These are phyloP conservation scores for Eurypyga helias DNA, from an alignment of 2,113 vertebrate genomes.

Conservation along the genomic window DNA sequence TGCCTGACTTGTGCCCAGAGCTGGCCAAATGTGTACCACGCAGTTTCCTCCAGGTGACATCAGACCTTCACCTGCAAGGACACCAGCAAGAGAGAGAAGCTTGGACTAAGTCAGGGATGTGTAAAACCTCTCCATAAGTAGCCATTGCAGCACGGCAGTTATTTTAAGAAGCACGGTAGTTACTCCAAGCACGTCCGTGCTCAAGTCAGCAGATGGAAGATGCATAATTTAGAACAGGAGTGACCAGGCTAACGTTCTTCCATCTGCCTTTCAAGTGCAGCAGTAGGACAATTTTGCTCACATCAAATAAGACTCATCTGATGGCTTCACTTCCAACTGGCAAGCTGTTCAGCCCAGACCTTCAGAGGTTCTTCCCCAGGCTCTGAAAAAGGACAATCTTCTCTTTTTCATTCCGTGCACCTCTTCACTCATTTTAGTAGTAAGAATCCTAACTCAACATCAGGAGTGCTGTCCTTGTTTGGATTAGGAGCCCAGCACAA, in stretches of 20 bases:
- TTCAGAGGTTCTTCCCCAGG: not conserved
- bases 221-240: slow-evolving; percentile 46
- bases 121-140: not conserved
- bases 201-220: slow-evolving; percentile 50
- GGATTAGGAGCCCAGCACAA: not conserved
- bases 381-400: not conserved
- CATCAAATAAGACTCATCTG: not conserved
- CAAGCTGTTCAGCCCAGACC: not conserved
- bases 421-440: not conserved
- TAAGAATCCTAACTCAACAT: not conserved
- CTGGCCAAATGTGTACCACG: not conserved
- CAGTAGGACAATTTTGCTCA: not conserved
- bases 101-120: not conserved
- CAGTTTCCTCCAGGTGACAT: not conserved
- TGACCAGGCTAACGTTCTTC: slow-evolving; percentile 28
- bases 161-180: not conserved
- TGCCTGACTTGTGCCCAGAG: not conserved
- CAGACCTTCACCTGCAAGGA: not conserved
- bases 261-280: not conserved
- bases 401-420: not conserved
- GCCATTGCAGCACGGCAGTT: not conserved
- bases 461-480: not conserved
- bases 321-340: not conserved
- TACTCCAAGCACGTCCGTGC: not conserved
- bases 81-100: not conserved